Percentiles rank a stretch among this genome's conserved stretches.
These are phyloP conservation scores for Drosophila bunnanda DNA, from an alignment of 2,888 invertebrate genomes.

Conservation along the genomic window DNA sequence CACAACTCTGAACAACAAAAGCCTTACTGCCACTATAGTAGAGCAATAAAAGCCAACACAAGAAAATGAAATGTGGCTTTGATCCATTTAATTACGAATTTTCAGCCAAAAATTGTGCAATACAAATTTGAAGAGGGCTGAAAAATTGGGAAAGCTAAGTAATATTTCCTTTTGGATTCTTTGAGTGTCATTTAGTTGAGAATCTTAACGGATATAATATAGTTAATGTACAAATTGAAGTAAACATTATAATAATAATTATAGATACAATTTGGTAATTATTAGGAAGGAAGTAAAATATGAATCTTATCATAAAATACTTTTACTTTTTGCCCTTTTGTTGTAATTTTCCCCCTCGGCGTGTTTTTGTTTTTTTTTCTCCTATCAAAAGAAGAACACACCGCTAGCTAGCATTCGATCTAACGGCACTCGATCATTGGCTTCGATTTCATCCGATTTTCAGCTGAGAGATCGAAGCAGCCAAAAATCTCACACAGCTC, in stretches of 20 bases:
- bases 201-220: background rate
- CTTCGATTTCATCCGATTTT: slow-evolving; percentile 25
- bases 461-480: background rate
- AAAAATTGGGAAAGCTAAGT: background rate
- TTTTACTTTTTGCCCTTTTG: slow-evolving; percentile 59
- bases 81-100: slow-evolving; percentile 35
- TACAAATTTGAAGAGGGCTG: background rate
- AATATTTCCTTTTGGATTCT: background rate
- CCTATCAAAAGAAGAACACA: slow-evolving; percentile 72
- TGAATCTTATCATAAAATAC: slow-evolving; percentile 35
- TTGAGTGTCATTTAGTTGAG: background rate
- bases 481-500: slow-evolving; percentile 20
- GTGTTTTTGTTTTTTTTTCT: slow-evolving; percentile 16
- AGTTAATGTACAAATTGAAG: background rate
- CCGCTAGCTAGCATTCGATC: slow-evolving; percentile 58
- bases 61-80: slow-evolving; percentile 19
- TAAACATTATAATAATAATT: too few relatives aligned
- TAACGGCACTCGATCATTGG: slow-evolving; percentile 53
- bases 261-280: background rate
- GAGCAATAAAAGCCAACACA: slow-evolving; percentile 25
- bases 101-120: slow-evolving; percentile 33
- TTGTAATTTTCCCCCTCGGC: slow-evolving; percentile 1
- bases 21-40: slow-evolving; percentile 6
- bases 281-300: background rate
- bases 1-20: slow-evolving; percentile 11